phyloP scores from a whole-genome alignment of 2,888 invertebrate genomes.

The Amphipyra tragopoginis region DNA sequence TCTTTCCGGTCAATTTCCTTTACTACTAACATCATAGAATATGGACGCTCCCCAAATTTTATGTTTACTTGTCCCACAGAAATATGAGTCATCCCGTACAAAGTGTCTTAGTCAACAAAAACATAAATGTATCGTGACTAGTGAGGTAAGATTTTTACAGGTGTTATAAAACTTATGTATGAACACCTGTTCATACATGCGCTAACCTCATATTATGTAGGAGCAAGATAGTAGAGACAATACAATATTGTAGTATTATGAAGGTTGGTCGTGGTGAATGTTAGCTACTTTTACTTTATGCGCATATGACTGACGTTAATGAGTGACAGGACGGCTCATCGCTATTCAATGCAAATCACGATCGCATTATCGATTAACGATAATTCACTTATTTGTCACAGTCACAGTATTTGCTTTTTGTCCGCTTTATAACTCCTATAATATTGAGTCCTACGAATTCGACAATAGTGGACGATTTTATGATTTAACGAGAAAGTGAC shows the following conservation, averaged over 20 bases:
- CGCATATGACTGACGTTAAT: constrained; percentile 42
- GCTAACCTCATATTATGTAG: constrained; percentile 42
- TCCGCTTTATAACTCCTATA: constrained; percentile 8
- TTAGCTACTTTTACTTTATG: constrained; percentile 49
- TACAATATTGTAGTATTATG: constrained; percentile 15
- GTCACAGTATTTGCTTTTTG: constrained; percentile 25
- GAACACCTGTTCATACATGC: constrained; percentile 56
- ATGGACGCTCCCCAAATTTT: constrained; percentile 28
- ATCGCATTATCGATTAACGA: constrained; percentile 20
- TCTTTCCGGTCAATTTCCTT: constrained; percentile 44
- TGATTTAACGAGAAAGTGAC: constrained; percentile 21
- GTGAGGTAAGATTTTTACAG: constrained; percentile 62
- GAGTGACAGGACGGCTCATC: constrained; percentile 31
- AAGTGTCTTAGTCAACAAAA: constrained; percentile 53
- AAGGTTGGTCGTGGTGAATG: constrained; percentile 21
- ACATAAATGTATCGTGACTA: constrained; percentile 39
- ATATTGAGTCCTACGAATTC: constrained; percentile 13
- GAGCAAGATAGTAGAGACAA: constrained; percentile 37
- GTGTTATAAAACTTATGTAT: constrained; percentile 47
- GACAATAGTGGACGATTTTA: constrained; percentile 15
- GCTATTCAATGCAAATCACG: constrained; percentile 61
- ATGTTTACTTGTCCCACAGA: constrained; percentile 14
- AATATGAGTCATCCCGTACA: constrained; percentile 53
- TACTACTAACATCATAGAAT: constrained; percentile 26
- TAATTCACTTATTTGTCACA: constrained; percentile 46